Evolutionary conservation across 35 echinoderm and acorn worm species (phyloP), one percentile per base, ranked within the genome.

Genomic region (Lytechinus variegatus): DNA sequence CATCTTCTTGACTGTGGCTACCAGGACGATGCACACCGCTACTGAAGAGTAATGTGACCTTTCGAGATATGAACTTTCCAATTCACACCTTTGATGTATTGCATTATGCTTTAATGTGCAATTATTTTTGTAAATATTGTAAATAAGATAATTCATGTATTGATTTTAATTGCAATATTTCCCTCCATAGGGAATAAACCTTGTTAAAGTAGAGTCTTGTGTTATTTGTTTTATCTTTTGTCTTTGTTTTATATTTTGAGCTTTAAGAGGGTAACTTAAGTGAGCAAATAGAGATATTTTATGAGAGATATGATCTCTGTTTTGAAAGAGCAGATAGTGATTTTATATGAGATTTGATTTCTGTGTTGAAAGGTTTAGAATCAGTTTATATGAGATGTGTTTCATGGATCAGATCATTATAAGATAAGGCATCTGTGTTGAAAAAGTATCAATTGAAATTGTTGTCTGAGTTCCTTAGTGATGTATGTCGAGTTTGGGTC

Each of bases 1-100:
- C 13, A 44, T 44, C 88, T 90, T 90, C 88, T 90, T 90, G 29
- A 90, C 28, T 44, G 88, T 90, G 29, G 88, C 88, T 54, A 8
- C 16, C 1, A 90, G 88, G 88, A 90, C 52, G 27, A 44, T 90
- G 28, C 29, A 52, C 88, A 52, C 52, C 10, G 88, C 29, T 16
- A 10, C 88, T 90, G 88, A 90, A 27, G 88, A 90, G 16, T 90
- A 44, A 90, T 51, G 28, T 53, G 5, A 51, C 6, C 88, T 90
- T 27, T 8, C 7, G 66, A 58, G 14, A 79, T 24, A 79, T 79
- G 66, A 79, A 79, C 66, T n/a, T n/a, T 79, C 19, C 14, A 5
- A n/a, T 24, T 24, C 66, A 79, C 5, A 60, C 16, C 33, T 2
- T 60, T 4, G 8, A 79, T 24, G 24, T 79, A 27, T 79, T 24